Evolutionary conservation across 2,797 vertebrate species (phyloP).

Genomic region (Zenarchopterus dispar): DNA sequence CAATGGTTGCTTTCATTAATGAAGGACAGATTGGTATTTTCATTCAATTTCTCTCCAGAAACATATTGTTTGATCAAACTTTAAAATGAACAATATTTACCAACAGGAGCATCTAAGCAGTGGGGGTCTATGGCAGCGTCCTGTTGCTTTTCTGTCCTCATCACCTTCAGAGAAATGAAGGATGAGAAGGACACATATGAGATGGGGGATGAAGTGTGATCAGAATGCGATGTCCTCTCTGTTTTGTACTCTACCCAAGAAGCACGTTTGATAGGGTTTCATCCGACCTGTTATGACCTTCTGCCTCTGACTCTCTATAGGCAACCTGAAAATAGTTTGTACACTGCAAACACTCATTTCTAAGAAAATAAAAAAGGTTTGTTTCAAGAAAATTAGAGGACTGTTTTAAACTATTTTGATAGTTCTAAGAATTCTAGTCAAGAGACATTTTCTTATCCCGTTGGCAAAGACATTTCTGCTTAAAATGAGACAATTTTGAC

Average conservation of each 20-base stretch:
- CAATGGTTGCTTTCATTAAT: no score
- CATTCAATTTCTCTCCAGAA: no score
- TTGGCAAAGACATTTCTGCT: no score
- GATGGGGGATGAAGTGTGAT: constrained; percentile 2
- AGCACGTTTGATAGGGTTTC: not conserved
- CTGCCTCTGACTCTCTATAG: not conserved
- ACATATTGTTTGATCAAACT: not conserved
- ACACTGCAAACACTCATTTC: no score
- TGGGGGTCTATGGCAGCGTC: not conserved
- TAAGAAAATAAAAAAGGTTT: no score
- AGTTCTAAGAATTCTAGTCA: no score
- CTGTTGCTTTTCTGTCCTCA: not conserved
- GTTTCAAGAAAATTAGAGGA: no score
- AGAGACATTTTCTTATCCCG: no score
- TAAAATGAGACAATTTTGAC: no score
- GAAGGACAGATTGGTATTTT: no score
- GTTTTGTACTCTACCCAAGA: not conserved
- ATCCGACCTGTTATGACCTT: not conserved
- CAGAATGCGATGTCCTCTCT: not conserved
- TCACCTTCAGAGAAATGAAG: constrained; percentile 6
- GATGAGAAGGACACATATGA: constrained; percentile 9
- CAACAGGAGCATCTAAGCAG: not conserved
- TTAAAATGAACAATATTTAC: not conserved
- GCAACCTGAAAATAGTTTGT: not conserved
- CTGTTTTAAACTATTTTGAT: no score